Base-by-base conservation (phyloP, 35 echinoderm and acorn worm genomes). In the Apostichopus parvimensis region DNA sequence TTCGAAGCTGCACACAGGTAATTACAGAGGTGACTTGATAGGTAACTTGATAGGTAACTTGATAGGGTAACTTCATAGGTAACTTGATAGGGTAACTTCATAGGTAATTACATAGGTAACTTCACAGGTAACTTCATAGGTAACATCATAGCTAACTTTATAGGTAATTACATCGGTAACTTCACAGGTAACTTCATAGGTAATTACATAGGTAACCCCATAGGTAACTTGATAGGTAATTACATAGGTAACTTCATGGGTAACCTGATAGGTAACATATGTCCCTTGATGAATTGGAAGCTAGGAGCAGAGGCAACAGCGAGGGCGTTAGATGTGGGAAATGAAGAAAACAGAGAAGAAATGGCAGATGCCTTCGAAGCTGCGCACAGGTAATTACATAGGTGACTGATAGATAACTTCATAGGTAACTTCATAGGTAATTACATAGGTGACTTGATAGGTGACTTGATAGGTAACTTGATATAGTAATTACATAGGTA, bases 1-100 rank as follows among this genome's bases (percentile, higher is more conserved):
- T 96, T 92, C 89, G 97, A 96, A 92, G 89, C 91, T 23, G 97
- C 93, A 10, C 97, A 99, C 78, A 96, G 97, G 95, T 96, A 88
- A 58, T 18, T 5, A 68, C 64, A 9, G 1, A 45, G 34, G 18
- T 68, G 64, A 18, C 6, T 68, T 68, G 64, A 9, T 68, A 18
- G 64, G 18, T 17, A 11, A 68, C 64, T 14, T 68, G 0, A 18
- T 68, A 68, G 64, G 26, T 28, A 28, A 28, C 26, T 28, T 28
- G 0, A 28, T 28, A 28, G 64, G 64, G 64, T 68, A 13, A 68
- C 1, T 3, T 14, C 6, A 68, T 68, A 17, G 64, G 17, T 68
- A 68, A 68, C 64, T 13, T 68, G 6, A 3, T 14, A 65, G 61
- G 61, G 1, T 65, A 15, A 65, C 61, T 10, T 64, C 14, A 64